Conservation (phyloP, 2,888 invertebrate species). For the Myopa testacea region DNA sequence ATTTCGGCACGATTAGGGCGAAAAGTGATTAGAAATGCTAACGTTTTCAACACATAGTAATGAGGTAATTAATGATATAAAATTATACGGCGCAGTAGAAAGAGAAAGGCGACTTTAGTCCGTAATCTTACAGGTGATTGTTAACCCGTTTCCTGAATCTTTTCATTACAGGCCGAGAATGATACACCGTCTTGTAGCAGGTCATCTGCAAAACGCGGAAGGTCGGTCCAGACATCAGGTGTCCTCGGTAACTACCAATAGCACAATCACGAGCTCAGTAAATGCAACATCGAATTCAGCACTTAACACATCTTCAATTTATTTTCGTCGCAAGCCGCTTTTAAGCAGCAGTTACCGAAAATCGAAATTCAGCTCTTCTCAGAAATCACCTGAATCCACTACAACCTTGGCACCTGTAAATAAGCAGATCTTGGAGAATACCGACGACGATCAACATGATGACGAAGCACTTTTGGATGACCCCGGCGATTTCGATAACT, state of each 20-base stretch:
- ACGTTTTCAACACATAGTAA: not conserved
- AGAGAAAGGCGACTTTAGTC: not conserved
- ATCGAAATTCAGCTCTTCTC: constrained; percentile 36
- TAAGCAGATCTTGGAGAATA: not conserved
- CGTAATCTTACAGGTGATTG: not conserved
- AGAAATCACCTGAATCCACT: constrained; percentile 33
- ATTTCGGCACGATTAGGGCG: constrained; percentile 24
- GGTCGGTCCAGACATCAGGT: constrained; percentile 60
- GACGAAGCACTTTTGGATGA: constrained; percentile 65
- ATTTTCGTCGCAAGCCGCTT: constrained; percentile 50
- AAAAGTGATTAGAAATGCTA: not conserved
- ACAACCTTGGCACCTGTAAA: not conserved
- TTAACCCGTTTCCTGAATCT: not conserved
- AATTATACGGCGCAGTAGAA: not conserved
- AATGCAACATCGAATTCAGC: constrained; percentile 20
- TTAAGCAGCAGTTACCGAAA: constrained; percentile 58
- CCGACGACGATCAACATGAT: constrained; percentile 51
- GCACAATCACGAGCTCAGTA: constrained; percentile 49
- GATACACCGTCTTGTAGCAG: constrained; percentile 77
- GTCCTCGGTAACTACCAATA: constrained; percentile 57
- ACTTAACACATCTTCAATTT: constrained; percentile 25
- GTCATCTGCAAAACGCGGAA: constrained; percentile 71
- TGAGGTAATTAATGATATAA: not conserved
- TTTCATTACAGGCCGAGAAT: constrained; percentile 69
- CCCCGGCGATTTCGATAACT: constrained; percentile 68